phyloP scores from a whole-genome alignment of 2,888 invertebrate genomes.

The Bimastos eiseni region DNA sequence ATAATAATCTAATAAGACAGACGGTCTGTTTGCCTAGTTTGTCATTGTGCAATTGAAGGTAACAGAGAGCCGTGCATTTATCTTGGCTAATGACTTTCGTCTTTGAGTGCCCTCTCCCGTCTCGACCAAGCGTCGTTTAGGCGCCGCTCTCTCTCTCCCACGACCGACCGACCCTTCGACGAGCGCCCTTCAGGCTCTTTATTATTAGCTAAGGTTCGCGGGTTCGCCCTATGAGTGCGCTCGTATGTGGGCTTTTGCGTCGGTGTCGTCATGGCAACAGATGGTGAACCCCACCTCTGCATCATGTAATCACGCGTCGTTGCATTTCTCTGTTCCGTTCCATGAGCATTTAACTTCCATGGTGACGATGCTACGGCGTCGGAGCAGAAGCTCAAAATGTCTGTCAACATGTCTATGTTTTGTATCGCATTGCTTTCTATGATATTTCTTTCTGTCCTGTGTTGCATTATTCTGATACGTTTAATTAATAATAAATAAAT shows the following conservation, averaged over 20 bases:
- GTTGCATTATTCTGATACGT: too few relatives aligned
- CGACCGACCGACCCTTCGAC: not conserved
- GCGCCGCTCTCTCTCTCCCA: not conserved
- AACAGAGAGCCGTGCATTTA: not conserved
- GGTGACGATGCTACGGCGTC: not conserved
- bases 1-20: not conserved
- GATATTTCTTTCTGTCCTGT: too few relatives aligned
- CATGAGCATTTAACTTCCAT: not conserved
- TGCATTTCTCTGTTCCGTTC: not conserved
- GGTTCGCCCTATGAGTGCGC: not conserved
- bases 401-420: too few relatives aligned
- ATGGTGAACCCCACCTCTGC: not conserved
- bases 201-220: not conserved
- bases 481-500: too few relatives aligned
- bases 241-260: not conserved
- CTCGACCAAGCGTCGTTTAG: not conserved
- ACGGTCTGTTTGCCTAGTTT: not conserved
- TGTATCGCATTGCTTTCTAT: too few relatives aligned
- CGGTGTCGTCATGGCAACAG: not conserved
- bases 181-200: not conserved
- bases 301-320: not conserved
- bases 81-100: not conserved
- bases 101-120: not conserved
- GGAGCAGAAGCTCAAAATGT: not conserved
- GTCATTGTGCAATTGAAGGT: not conserved